Evolutionary conservation across 1,140 invertebrate genomes (phyloP), one percentile per base, ranked within the genome.

Genomic region (Hyles vespertilio): DNA sequence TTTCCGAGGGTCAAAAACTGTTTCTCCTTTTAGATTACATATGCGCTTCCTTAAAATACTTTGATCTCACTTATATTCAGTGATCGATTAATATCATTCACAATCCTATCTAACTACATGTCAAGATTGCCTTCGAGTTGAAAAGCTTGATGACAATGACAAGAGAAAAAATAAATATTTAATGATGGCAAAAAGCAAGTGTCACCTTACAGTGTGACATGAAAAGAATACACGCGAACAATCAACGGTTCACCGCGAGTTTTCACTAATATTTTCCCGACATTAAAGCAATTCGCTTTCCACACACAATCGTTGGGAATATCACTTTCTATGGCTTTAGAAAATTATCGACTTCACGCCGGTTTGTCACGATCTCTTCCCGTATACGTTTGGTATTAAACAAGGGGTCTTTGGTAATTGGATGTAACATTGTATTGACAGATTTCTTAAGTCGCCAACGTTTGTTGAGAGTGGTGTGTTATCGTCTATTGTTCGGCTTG

Each of bases 321-420:
- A 51, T 77, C 69, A 80, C 79, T 82, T 82, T 82, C 79, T 80
- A 77, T 65, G 65, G 75, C 46, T 6, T 11, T 78, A 80, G 77
- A 57, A 82, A 82, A 82, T 80, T 80, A 82, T 74, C 61, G 65
- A 47, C 58, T 33, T 34, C 52, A 49, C 56, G 49, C 62, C 59
- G 52, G 32, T 32, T 43, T 51, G 47, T 40, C 36, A 5, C 36
- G 36, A 40, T 40, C 36, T 40, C 36, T 40, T 5, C 36, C 1
- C 36, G 36, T 40, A 8, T 40, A 40, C 36, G 8, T 40, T 40
- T 40, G 8, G 4, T 40, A 49, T 45, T 12, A n/a, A 53, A 51
- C 6, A 33, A 59, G 8, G 55, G 53, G 36, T 70, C 56, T 65
- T 11, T 50, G 22, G 52, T 32, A 43, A 56, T 48, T 70, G 60